Base-by-base conservation (phyloP, 2,113 vertebrate genomes). In the Crotophaga sulcirostris region DNA sequence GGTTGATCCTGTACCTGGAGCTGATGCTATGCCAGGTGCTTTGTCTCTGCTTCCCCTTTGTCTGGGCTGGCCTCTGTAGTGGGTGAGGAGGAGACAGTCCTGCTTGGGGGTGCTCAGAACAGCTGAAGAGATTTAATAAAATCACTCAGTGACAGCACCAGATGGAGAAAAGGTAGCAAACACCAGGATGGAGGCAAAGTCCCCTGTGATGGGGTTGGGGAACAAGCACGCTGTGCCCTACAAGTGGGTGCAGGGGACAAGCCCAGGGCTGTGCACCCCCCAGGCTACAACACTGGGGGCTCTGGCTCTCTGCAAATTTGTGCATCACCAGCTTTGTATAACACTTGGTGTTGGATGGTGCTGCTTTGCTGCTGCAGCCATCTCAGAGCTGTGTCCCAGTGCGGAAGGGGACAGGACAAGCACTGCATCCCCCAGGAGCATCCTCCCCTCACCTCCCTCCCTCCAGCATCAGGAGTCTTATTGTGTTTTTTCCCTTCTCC, bases 371-470 rank as follows among this genome's bases (percentile, higher is more conserved):
- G 81, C 44, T 18, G 16, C 34, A 10, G 17, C 21, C 4, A 1
- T 77, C 68, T 42, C 16, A 2, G 23, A 80, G 55, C 69, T 1
- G 1, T 6, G 40, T 56, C 55, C 33, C 40, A 0, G 1, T 14
- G 63, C 4, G 1, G 28, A 29, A 26, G 7, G 40, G 36, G 28
- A 70, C 20, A 36, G 36, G 31, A 70, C 23, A 64, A 76, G 36
- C 0, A 0, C 52, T 0, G 0, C 4, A 1, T 52, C 31, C 49
- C 21, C 44, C 5, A 0, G 40, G 52, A 66, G 11, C n/a, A 38
- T 36, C 74, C 49, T 34, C 60, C 56, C 62, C 34, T 89, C 5
- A 9, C 56, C 26, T 51, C 67, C 67, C 9, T 5, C 51, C 51
- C 42, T 81, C 55, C 18, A 17, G 23, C 51, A 56, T 38, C 3